Evolutionary conservation across 2,113 vertebrate species (phyloP).

Genomic region (Rhineura floridana): DNA sequence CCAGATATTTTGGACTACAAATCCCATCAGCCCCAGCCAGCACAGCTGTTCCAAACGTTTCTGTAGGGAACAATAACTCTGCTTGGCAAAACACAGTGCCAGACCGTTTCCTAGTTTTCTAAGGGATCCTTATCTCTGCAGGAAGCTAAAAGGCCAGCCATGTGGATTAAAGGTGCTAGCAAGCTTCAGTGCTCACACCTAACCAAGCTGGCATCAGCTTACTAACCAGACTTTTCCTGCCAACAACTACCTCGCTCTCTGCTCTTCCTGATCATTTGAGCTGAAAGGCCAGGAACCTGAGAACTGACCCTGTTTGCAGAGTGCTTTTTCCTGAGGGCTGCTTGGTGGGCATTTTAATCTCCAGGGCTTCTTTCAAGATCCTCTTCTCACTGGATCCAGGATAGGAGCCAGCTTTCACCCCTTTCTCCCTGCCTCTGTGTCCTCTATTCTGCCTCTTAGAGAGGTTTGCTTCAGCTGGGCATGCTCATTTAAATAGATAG

Average conservation of each 20-base stretch:
- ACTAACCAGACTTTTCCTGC: too few species aligned
- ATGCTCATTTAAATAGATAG: background rate
- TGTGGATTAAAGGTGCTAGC: background rate
- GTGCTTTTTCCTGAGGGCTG: background rate
- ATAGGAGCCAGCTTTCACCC: background rate
- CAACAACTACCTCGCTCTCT: background rate
- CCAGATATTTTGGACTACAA: background rate
- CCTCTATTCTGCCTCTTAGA: too few species aligned
- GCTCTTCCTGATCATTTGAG: background rate
- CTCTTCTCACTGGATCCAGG: background rate
- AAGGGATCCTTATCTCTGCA: background rate
- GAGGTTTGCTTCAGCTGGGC: background rate
- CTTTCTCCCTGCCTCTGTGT: background rate
- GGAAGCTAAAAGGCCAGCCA: background rate
- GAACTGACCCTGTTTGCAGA: background rate
- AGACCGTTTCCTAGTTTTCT: background rate
- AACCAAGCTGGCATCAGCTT: background rate
- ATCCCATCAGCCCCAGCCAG: background rate
- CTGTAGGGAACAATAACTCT: background rate
- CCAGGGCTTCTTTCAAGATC: background rate
- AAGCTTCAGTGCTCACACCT: background rate
- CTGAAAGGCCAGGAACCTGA: background rate
- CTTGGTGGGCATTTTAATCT: background rate
- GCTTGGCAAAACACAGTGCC: background rate
- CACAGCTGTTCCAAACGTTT: too few species aligned